phyloP scores from a whole-genome alignment of 2,113 vertebrate genomes.

The Bubalus kerabau region DNA sequence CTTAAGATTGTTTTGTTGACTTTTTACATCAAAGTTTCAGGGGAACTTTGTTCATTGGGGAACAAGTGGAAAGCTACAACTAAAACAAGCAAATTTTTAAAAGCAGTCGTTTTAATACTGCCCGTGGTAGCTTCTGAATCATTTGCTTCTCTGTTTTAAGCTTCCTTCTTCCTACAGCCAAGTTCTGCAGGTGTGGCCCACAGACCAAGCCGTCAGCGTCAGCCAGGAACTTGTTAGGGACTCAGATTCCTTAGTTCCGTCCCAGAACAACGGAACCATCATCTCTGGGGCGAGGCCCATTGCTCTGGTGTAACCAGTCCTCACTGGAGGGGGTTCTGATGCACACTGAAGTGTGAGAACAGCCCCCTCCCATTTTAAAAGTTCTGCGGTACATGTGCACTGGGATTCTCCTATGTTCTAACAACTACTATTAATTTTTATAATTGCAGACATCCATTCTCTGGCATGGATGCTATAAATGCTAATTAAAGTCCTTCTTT shows the following conservation, averaged over 20 bases:
- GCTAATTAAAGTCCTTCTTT: neutral
- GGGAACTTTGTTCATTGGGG: neutral
- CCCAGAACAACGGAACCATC: neutral
- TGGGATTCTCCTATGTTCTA: neutral
- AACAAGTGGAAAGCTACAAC: neutral
- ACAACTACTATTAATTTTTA: neutral
- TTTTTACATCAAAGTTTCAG: neutral
- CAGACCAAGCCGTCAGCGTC: neutral
- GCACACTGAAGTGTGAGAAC: rapidly evolving
- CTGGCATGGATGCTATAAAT: neutral
- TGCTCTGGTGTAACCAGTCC: neutral
- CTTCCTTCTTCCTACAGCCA: neutral
- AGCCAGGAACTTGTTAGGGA: neutral
- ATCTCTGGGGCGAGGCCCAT: neutral
- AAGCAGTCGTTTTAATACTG: neutral
- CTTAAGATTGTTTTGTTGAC: neutral
- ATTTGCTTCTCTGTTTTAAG: neutral
- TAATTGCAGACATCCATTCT: neutral
- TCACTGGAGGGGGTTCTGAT: neutral
- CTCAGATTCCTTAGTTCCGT: neutral
- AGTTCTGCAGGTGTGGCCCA: neutral
- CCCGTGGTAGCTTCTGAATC: neutral
- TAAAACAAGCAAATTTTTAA: neutral
- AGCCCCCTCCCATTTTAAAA: neutral
- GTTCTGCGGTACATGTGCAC: neutral